Evolutionary conservation across 1,140 invertebrate genomes (phyloP).

Genomic region (Drosophila obscura): DNA sequence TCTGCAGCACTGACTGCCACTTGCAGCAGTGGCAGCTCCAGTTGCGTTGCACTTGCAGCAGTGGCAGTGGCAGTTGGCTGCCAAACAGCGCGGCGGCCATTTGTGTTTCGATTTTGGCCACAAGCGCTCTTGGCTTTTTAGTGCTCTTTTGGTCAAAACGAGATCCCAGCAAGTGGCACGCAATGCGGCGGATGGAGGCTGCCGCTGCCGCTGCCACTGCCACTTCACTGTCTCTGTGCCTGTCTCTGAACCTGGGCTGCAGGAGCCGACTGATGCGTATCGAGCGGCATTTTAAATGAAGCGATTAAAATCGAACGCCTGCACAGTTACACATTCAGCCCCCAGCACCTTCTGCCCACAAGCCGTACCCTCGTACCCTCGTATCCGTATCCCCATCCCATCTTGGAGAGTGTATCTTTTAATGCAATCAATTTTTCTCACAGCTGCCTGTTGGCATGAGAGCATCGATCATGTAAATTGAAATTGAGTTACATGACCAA

Average conservation of each 20-base stretch:
- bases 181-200: conserved; percentile 43
- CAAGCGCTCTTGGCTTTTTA: conserved; percentile 40
- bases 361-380: neutral
- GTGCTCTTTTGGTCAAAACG: conserved; percentile 68
- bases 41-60: conserved; percentile 10
- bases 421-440: conserved; percentile 79
- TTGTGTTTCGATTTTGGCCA: conserved; percentile 65
- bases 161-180: conserved; percentile 80
- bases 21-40: conserved; percentile 25
- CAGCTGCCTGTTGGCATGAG: conserved; percentile 58
- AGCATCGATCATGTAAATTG: conserved; percentile 71
- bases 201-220: conserved; percentile 6
- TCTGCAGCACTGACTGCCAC: conserved; percentile 21
- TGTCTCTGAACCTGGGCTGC: conserved; percentile 2
- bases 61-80: conserved; percentile 40
- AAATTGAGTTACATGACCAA: conserved; percentile 64
- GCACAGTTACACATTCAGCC: conserved; percentile 73
- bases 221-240: neutral
- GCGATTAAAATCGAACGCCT: conserved; percentile 79
- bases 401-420: conserved; percentile 58
- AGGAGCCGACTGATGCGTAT: conserved; percentile 74
- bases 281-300: conserved; percentile 80
- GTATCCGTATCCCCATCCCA: neutral
- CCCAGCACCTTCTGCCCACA: conserved; percentile 27
- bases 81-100: conserved; percentile 39